Evolutionary conservation across 2,113 vertebrate species (phyloP), one percentile per base, ranked within the genome.

Genomic region (Capreolus pygargus): DNA sequence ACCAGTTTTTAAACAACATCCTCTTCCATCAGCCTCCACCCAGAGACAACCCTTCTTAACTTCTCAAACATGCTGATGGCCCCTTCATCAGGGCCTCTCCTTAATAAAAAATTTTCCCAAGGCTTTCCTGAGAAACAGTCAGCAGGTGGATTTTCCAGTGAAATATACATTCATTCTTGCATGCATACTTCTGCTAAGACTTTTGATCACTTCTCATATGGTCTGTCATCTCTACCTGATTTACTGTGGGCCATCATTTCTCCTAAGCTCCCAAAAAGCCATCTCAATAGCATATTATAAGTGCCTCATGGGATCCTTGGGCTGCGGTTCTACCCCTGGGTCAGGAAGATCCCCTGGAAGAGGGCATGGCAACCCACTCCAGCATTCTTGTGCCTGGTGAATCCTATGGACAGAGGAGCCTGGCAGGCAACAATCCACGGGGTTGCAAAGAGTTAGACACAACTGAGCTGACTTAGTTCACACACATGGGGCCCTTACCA

Each of bases 1-100:
- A 93, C 7, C 7, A 96, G 36, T 67, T 93, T 50, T 95, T 93
- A 90, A 87, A 90, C 28, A 86, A 90, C 36, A 94, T 36, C 17
- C 52, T 50, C 60, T 90, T 52, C 79, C 61, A 83, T 25, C 27
- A 85, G 95, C 64, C 17, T 79, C 89, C 50, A 70, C 15, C 64
- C 58, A 96, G 16, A 92, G 28, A 84, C 14, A 78, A 28, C 23
- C 23, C 57, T 85, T 96, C 36, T 76, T 45, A 84, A 87, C 23
- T 55, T 95, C 70, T 81, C 64, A 81, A 39, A 88, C 61, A 91
- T 74, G 45, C 23, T 54, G 9, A 76, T 84, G 64, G 70, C 17
- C 19, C 86, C 39, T 92, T 70, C 55, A 39, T 67, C 82, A 64
- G 16, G 85, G 39, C 23, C 30, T 78, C 86, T 93, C 54, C 55